These are phyloP conservation scores for Chrysotoxum bicinctum DNA, from an alignment of 2,888 invertebrate genomes.

Conservation along the genomic window DNA sequence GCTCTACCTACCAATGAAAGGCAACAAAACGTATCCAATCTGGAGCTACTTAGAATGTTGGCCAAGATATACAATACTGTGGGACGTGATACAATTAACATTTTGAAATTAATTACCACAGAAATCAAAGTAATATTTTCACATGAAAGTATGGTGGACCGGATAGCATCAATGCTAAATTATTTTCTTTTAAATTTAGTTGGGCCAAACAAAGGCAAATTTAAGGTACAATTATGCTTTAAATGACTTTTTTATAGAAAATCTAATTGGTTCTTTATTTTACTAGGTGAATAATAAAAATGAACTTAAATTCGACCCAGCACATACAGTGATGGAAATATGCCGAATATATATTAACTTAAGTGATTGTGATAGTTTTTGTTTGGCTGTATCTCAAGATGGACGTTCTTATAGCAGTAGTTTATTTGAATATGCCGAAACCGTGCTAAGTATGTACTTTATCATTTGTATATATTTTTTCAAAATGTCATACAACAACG, in stretches of 20 bases:
- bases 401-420: slow-evolving; percentile 95
- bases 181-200: slow-evolving; percentile 95
- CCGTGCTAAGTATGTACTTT: slow-evolving; percentile 86
- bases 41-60: slow-evolving; percentile 90
- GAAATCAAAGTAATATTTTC: slow-evolving; percentile 92
- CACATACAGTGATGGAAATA: slow-evolving; percentile 93
- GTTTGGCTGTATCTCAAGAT: slow-evolving; percentile 92
- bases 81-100: slow-evolving; percentile 93
- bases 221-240: slow-evolving; percentile 85
- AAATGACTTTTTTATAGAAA: background rate
- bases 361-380: slow-evolving; percentile 88
- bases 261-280: background rate
- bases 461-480: too few species aligned
- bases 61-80: slow-evolving; percentile 96
- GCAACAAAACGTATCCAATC: slow-evolving; percentile 87
- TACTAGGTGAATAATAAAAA: slow-evolving; percentile 91
- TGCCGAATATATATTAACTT: slow-evolving; percentile 95
- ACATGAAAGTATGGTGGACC: slow-evolving; percentile 94
- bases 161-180: slow-evolving; percentile 97
- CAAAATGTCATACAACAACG: too few species aligned
- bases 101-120: slow-evolving; percentile 89
- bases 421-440: slow-evolving; percentile 91
- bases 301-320: slow-evolving; percentile 96
- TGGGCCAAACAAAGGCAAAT: slow-evolving; percentile 94
- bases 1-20: slow-evolving; percentile 87